Evolutionary conservation across 2,888 invertebrate species (phyloP), one percentile per base, ranked within the genome.

Genomic region (Folsomia manolachei): DNA sequence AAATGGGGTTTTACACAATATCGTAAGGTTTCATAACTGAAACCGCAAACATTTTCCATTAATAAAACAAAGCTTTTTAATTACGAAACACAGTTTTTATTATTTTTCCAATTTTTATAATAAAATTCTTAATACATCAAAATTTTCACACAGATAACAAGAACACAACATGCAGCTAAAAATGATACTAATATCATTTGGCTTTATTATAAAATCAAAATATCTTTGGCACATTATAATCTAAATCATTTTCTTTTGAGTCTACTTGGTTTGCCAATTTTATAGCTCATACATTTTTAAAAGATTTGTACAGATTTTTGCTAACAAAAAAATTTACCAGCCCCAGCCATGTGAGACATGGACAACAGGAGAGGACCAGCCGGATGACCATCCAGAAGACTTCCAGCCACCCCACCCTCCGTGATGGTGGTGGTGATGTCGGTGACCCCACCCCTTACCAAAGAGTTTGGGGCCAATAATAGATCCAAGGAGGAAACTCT

Each of bases 401-500:
- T n/a, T n/a, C 71, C 74, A 63, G 67, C 71, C 51, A 19, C 74
- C 74, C 71, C 71, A 71, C 23, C 74, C 68, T 7, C 19, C 7
- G 24, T 26, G 71, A 18, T 69, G 65, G 56, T 56, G 52, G 66
- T 26, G 61, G 67, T 51, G 51, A 18, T 51, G 51, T 51, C 51
- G 9, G 51, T 51, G 69, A 26, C 63, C 53, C 69, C 71, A 69
- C 19, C 74, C 71, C 18, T 27, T 65, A n/a, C 52, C 11, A 25
- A 73, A 53, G 39, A 67, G 24, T 61, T 64, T 74, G 62, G 71
- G 71, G 60, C 76, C 76, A n/a, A 76, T 56, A 19, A 76, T 69
- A 39, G 74, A 72, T 63, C 76, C 76, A 53, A 76, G 60, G 24
- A 76, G 68, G 74, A 76, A 76, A 21, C 71, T 71, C 27, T 76